These are phyloP conservation scores for Agrochola lychnidis DNA, from an alignment of 2,888 invertebrate genomes.

Conservation along the genomic window DNA sequence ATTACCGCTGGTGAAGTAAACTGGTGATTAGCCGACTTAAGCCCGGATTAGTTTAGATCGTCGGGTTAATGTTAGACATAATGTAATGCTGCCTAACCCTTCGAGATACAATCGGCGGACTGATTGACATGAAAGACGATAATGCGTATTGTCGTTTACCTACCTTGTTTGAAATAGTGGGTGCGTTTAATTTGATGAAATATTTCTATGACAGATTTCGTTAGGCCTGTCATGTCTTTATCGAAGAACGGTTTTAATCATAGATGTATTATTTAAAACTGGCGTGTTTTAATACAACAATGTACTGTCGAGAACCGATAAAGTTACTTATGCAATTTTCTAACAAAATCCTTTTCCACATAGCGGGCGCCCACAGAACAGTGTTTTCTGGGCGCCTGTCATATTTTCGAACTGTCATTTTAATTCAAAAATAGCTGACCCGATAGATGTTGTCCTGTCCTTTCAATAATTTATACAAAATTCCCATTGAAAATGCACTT, in stretches of 20 bases:
- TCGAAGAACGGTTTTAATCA: not conserved
- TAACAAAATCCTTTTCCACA: not conserved
- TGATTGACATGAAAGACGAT: slow-evolving; percentile 46
- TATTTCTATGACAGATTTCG: slow-evolving; percentile 18
- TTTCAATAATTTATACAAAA: too few relatives aligned
- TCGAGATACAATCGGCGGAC: slow-evolving; percentile 21
- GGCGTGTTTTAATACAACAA: not conserved
- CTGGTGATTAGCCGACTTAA: slow-evolving; percentile 32
- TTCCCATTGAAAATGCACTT: too few relatives aligned
- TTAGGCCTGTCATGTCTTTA: not conserved
- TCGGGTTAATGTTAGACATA: slow-evolving; percentile 21
- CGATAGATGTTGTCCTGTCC: too few relatives aligned
- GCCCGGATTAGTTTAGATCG: slow-evolving; percentile 39
- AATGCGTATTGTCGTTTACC: slow-evolving; percentile 29
- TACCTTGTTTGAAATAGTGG: slow-evolving; percentile 1
- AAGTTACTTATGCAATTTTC: not conserved
- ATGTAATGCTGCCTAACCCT: slow-evolving; percentile 5
- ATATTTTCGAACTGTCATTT: not conserved
- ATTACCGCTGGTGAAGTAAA: slow-evolving; percentile 15
- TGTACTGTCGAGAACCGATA: not conserved
- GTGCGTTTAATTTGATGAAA: slow-evolving; percentile 24
- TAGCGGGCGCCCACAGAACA: too few relatives aligned
- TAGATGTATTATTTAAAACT: too few relatives aligned
- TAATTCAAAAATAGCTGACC: not conserved
- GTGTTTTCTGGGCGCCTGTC: too few relatives aligned